Evolutionary conservation across 1,140 invertebrate species (phyloP).

Genomic region (Rhynchophorus ferrugineus): DNA sequence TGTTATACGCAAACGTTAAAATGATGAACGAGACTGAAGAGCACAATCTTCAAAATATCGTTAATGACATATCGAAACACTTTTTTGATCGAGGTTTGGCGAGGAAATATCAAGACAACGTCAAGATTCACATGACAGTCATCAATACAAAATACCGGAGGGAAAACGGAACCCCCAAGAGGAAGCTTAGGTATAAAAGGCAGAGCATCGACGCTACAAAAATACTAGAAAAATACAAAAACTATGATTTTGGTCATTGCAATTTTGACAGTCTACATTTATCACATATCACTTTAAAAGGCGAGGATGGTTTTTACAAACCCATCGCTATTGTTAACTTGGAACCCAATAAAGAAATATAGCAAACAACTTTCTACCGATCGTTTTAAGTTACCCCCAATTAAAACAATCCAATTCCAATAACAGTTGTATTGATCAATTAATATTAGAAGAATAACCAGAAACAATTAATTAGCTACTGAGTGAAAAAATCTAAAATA

Average conservation of each 20-base stretch:
- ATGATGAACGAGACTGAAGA: slow-evolving; percentile 39
- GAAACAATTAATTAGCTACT: no score
- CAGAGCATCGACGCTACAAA: slow-evolving; percentile 42
- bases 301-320: slow-evolving; percentile 44
- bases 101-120: slow-evolving; percentile 47
- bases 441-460: no score
- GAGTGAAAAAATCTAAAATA: no score
- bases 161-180: slow-evolving; percentile 39
- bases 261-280: slow-evolving; percentile 42
- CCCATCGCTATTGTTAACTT: slow-evolving; percentile 37
- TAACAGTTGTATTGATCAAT: no score
- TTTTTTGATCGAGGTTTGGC: slow-evolving; percentile 47
- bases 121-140: slow-evolving; percentile 70
- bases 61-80: slow-evolving; percentile 40
- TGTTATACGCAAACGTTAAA: slow-evolving; percentile 45
- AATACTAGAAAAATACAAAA: slow-evolving; percentile 42
- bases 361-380: no score
- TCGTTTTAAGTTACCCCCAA: no score
- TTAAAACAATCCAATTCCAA: no score
- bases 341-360: slow-evolving; percentile 1
- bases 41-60: slow-evolving; percentile 39
- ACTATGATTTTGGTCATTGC: slow-evolving; percentile 44
- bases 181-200: slow-evolving; percentile 24
- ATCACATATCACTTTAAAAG: slow-evolving; percentile 40
- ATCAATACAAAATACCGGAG: slow-evolving; percentile 59